Percentiles rank a stretch among this genome's conserved stretches.
Evolutionary conservation across 2,888 invertebrate species (phyloP).

Genomic region (Coelogynopora nodosa): DNA sequence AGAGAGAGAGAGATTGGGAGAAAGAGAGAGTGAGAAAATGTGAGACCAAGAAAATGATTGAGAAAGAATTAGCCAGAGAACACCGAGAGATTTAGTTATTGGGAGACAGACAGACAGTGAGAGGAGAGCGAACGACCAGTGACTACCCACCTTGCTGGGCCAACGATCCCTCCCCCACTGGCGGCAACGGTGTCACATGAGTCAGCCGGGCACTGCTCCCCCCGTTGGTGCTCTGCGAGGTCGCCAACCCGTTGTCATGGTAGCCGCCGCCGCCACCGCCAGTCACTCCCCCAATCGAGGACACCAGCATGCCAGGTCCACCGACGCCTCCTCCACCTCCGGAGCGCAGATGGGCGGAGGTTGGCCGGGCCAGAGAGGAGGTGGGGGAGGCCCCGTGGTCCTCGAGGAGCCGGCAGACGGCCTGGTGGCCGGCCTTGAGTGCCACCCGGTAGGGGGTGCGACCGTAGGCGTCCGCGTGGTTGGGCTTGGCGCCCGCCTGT

Average conservation of each 20-base stretch:
- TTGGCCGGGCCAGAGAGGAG: neutral
- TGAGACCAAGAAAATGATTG: too few relatives aligned
- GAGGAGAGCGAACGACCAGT: too few relatives aligned
- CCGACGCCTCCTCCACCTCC: neutral
- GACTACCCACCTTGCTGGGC: neutral
- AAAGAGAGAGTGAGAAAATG: too few relatives aligned
- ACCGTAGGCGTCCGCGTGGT: slow-evolving; percentile 63
- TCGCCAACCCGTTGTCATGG: neutral
- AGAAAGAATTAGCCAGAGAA: too few relatives aligned
- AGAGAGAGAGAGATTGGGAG: too few relatives aligned
- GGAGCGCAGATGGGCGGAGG: neutral
- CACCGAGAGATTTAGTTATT: too few relatives aligned
- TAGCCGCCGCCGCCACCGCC: neutral
- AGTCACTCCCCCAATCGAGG: neutral
- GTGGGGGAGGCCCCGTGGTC: slow-evolving; percentile 18
- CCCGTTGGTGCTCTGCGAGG: neutral
- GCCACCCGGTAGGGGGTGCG: slow-evolving; percentile 49
- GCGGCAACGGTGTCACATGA: neutral
- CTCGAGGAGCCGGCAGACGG: neutral
- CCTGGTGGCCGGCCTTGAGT: slow-evolving; percentile 1
- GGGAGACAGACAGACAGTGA: too few relatives aligned
- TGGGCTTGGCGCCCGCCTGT: slow-evolving; percentile 62
- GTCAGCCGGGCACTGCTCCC: neutral
- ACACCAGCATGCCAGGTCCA: neutral
- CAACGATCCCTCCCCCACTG: neutral